Base-by-base conservation (phyloP, 2,113 vertebrate species). In the Asarcornis scutulata region DNA sequence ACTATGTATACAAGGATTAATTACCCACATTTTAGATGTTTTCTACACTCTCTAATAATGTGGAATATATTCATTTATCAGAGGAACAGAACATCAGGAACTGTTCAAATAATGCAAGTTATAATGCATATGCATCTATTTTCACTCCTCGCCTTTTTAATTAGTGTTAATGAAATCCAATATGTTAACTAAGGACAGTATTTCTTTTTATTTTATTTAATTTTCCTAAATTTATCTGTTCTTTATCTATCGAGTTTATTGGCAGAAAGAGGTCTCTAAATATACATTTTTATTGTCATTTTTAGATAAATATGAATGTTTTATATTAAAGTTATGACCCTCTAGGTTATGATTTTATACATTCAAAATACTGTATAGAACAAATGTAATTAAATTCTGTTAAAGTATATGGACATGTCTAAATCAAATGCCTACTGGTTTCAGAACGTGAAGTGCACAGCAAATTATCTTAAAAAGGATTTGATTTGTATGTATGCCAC, bases 181-280 rank as follows among this genome's bases (percentile, higher is more conserved):
- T 46, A 60, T 48, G 11, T 79, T 91, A 80, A 11, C 9, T 60
- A 92, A 91, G 91, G 9, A 52, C 52, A 58, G 31, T 59, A 69
- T 71, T 85, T 62, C 6, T 6, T 34, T 71, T 93, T 90, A 81
- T 48, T 17, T 88, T 52, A 6, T 94, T 88, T 93, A 17, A 63
- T 75, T 63, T 96, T 95, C 72, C 64, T 96, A 55, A 89, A 73
- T 81, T 81, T 3, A 36, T 82, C 46, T 87, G 83, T 75, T 50
- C n/a, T 36, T 78, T 89, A 2, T 92, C 48, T 50, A 50, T 93
- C 11, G 67, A 3, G 3, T 89, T 86, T 34, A 26, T 85, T 38
- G 93, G 40, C 29, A 92, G 90, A 52, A 96, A 90, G 59, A 89
- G 4, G 53, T 94, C 95, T 95, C 58, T 72, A 90, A 72, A 88